These are phyloP conservation scores for Malthinus flaveolus DNA, from an alignment of 2,888 invertebrate species.

Conservation along the genomic window DNA sequence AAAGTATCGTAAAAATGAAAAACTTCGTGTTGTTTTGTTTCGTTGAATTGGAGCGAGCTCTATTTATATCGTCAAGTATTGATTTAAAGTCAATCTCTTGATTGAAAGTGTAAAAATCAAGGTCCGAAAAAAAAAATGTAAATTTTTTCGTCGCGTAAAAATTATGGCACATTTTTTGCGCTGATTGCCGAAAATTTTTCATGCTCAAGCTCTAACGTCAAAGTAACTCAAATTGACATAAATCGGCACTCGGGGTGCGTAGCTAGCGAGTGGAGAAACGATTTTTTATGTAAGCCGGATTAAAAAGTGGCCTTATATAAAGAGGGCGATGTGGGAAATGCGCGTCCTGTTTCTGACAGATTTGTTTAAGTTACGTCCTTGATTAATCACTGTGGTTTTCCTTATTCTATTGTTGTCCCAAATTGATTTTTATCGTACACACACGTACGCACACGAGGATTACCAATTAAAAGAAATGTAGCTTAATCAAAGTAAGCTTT, in stretches of 20 bases:
- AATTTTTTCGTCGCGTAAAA: background rate
- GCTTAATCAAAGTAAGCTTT: background rate
- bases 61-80: too few relatives aligned
- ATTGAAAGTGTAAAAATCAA: too few relatives aligned
- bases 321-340: constrained; percentile 43
- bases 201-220: constrained; percentile 4
- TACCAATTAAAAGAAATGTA: background rate
- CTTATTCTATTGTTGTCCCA: constrained; percentile 24
- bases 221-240: constrained; percentile 16
- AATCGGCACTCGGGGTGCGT: constrained; percentile 13
- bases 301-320: constrained; percentile 25
- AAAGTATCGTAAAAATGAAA: too few relatives aligned
- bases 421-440: constrained; percentile 27
- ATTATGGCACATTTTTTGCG: constrained; percentile 5
- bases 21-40: too few relatives aligned
- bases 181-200: constrained; percentile 9
- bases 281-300: constrained; percentile 16
- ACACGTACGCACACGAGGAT: constrained; percentile 10
- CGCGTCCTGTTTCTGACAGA: constrained; percentile 45
- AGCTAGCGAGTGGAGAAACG: constrained; percentile 7
- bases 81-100: too few relatives aligned
- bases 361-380: constrained; percentile 36
- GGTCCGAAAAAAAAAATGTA: too few relatives aligned
- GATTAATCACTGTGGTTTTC: constrained; percentile 27
- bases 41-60: too few relatives aligned